Evolutionary conservation across 35 echinoderm and acorn worm species (phyloP).

Genomic region (Strongylocentrotus purpuratus): DNA sequence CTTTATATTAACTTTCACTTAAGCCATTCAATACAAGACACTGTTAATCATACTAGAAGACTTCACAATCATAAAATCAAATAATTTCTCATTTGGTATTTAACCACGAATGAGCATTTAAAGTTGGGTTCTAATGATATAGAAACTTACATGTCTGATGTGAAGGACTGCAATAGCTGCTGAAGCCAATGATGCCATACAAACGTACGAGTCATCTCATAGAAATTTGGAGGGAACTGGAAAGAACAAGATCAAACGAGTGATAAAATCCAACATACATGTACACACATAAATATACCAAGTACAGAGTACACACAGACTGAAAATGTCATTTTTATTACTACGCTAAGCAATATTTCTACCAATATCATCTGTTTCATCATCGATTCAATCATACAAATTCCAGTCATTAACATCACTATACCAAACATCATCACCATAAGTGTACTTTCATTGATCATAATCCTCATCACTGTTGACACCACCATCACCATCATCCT

Average conservation of each 20-base stretch:
- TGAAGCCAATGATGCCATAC: constrained; percentile 88
- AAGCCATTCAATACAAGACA: too few relatives aligned
- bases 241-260: background rate
- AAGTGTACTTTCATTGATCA: too few relatives aligned
- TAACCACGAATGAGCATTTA: too few relatives aligned
- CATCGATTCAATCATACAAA: background rate
- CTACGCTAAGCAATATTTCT: background rate
- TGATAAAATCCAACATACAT: background rate
- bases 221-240: constrained; percentile 93
- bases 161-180: constrained; percentile 60
- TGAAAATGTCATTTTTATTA: background rate
- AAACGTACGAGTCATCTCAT: constrained; percentile 85
- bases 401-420: background rate
- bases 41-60: too few relatives aligned
- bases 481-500: background rate
- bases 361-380: background rate
- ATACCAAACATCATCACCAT: background rate
- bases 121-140: background rate
- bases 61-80: too few relatives aligned
- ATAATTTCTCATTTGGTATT: too few relatives aligned
- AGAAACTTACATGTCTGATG: constrained; percentile 57
- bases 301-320: background rate
- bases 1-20: too few relatives aligned
- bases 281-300: background rate
- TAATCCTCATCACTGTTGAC: background rate